Conservation (phyloP, 2,888 invertebrate species). For the Philopedon plagiatum region DNA sequence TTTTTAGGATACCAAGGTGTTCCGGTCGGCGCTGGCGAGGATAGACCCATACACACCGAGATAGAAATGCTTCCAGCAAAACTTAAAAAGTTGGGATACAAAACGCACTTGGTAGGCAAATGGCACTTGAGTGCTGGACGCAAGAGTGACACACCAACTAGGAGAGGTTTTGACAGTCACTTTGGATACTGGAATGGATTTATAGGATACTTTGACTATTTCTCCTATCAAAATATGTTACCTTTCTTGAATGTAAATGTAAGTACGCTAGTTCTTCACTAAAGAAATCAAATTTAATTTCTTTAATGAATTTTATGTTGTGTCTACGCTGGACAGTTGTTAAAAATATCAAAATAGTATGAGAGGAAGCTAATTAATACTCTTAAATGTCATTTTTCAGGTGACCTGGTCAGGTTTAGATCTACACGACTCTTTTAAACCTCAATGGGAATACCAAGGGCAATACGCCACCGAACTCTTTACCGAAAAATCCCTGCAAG, state of each 20-base stretch:
- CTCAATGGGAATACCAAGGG: constrained; percentile 70
- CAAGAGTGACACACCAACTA: constrained; percentile 77
- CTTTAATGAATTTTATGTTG: too few relatives aligned
- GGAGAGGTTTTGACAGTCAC: constrained; percentile 84
- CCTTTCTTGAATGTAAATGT: constrained; percentile 1
- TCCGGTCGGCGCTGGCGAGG: constrained; percentile 78
- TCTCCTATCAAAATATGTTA: constrained; percentile 32
- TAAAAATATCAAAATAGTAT: too few relatives aligned
- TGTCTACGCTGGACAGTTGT: too few relatives aligned
- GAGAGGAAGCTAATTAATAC: too few relatives aligned
- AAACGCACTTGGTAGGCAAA: constrained; percentile 85
- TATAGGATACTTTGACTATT: constrained; percentile 80
- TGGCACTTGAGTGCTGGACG: constrained; percentile 88
- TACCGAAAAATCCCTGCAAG: constrained; percentile 75
- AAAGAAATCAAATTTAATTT: too few relatives aligned
- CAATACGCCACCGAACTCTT: constrained; percentile 82
- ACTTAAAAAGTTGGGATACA: constrained; percentile 78
- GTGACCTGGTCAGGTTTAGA: constrained; percentile 69
- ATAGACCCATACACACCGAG: constrained; percentile 77
- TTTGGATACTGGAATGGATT: constrained; percentile 89
- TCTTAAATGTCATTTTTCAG: too few relatives aligned
- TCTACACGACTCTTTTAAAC: constrained; percentile 65
- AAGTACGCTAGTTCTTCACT: too few relatives aligned
- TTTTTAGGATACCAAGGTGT: constrained; percentile 73
- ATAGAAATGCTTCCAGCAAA: constrained; percentile 73